These are phyloP conservation scores for Zoanthus sociatus DNA, from an alignment of 92 coral and sea anemone genomes.

Conservation along the genomic window DNA sequence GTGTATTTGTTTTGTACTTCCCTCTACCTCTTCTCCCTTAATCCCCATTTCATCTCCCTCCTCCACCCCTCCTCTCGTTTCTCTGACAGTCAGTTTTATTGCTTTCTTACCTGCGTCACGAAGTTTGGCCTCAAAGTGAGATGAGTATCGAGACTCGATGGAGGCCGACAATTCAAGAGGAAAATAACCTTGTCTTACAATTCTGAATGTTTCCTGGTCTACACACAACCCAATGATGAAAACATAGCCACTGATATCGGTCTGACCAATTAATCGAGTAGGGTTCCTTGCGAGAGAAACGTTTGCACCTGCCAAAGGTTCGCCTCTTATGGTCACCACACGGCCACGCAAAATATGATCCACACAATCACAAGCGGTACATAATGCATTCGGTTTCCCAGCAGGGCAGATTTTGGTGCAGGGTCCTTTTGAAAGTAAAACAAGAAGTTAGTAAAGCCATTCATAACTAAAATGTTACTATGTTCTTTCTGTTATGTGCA, in stretches of 20 bases:
- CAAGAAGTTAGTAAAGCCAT: not conserved
- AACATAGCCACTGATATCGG: conserved; percentile 20
- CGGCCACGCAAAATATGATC: conserved; percentile 44
- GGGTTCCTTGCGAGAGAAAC: conserved; percentile 23
- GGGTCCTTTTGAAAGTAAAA: not conserved
- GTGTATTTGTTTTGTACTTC: too few relatives aligned
- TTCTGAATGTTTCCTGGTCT: conserved; percentile 15
- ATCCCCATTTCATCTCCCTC: too few relatives aligned
- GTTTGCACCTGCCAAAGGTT: conserved; percentile 27
- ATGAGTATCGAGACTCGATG: conserved; percentile 19
- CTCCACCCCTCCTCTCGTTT: too few relatives aligned
- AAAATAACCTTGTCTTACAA: conserved; percentile 30
- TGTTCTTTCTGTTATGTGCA: too few relatives aligned
- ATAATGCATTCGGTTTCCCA: conserved; percentile 23
- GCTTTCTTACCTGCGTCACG: conserved; percentile 31
- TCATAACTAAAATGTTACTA: too few relatives aligned
- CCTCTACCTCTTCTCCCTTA: too few relatives aligned
- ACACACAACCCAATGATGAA: conserved; percentile 19
- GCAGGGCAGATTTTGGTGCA: conserved; percentile 32
- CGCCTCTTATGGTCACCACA: not conserved
- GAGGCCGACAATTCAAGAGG: conserved; percentile 21
- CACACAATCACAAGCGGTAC: conserved; percentile 29
- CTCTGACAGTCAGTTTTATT: too few relatives aligned
- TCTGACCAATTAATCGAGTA: not conserved
- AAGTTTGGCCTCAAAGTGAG: conserved; percentile 22